A percentile compares a stretch with the other conserved stretches of the same genome.
Conservation (phyloP, 2,113 vertebrate species). For the Garra rufa region DNA sequence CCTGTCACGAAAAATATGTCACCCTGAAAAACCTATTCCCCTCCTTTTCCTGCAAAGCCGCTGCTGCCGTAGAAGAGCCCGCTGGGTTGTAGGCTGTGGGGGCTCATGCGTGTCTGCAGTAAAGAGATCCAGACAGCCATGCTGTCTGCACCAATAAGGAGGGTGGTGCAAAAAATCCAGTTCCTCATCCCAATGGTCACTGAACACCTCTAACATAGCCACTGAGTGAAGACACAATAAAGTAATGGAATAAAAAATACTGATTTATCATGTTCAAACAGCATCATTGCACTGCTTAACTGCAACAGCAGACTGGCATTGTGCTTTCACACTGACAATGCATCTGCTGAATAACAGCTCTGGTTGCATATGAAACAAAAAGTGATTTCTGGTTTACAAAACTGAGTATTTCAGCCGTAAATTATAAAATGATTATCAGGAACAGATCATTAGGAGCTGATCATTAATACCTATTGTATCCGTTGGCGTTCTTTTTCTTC, state of each 20-base stretch:
- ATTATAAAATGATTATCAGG: too few species aligned
- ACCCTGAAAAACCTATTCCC: neutral
- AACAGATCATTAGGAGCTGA: too few species aligned
- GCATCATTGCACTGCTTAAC: too few species aligned
- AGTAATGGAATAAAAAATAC: neutral
- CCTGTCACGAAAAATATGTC: slow-evolving; percentile 1
- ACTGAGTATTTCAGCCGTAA: too few species aligned
- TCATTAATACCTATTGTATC: too few species aligned
- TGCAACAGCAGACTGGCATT: too few species aligned
- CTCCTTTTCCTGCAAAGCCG: too few species aligned
- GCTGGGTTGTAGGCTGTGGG: neutral
- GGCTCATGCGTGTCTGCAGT: neutral
- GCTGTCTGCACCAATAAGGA: neutral
- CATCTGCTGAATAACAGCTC: too few species aligned
- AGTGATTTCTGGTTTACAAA: too few species aligned
- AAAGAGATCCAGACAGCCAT: neutral
- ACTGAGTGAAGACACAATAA: neutral
- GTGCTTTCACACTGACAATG: too few species aligned
- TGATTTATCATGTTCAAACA: too few species aligned
- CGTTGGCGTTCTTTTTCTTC: too few species aligned
- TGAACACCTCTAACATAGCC: neutral
- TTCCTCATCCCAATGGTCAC: neutral
- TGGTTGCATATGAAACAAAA: neutral
- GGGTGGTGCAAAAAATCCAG: neutral
- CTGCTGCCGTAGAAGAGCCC: neutral